Conservation (phyloP, 2,797 vertebrate genomes). For the Accipiter superciliosus region DNA sequence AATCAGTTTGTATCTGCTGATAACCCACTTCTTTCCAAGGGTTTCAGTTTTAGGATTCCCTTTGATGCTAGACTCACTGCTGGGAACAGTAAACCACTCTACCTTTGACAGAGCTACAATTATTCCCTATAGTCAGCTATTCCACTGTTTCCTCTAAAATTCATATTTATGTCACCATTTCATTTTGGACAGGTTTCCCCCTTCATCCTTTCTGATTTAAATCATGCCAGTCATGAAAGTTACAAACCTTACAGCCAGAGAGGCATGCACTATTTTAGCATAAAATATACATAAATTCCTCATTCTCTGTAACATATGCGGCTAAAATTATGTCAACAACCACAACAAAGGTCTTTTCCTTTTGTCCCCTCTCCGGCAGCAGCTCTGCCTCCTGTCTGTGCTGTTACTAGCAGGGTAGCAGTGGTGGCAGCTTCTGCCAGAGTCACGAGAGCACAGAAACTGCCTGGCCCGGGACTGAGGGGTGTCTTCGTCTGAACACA, state of each 20-base stretch:
- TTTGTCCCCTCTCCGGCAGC: neutral
- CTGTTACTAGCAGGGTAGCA: neutral
- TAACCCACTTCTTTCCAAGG: constrained; percentile 29
- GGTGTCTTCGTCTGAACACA: neutral
- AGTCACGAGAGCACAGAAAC: neutral
- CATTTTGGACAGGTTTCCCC: neutral
- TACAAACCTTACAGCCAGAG: neutral
- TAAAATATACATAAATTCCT: neutral
- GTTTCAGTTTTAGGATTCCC: constrained; percentile 26
- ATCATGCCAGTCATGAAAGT: neutral
- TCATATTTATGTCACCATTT: neutral
- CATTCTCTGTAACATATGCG: neutral
- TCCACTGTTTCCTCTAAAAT: neutral
- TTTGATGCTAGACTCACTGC: constrained; percentile 44
- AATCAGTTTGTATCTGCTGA: constrained; percentile 35
- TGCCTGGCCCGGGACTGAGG: neutral
- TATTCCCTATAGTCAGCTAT: constrained; percentile 26
- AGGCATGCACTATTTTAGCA: neutral
- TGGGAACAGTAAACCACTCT: constrained; percentile 31
- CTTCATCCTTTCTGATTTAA: neutral
- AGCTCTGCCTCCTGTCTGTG: neutral
- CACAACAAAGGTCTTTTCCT: neutral
- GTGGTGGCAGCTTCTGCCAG: neutral
- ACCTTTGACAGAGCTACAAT: constrained; percentile 6
- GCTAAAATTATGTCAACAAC: neutral